Conservation (phyloP, 2,888 invertebrate species). For the Cinara cedri region DNA sequence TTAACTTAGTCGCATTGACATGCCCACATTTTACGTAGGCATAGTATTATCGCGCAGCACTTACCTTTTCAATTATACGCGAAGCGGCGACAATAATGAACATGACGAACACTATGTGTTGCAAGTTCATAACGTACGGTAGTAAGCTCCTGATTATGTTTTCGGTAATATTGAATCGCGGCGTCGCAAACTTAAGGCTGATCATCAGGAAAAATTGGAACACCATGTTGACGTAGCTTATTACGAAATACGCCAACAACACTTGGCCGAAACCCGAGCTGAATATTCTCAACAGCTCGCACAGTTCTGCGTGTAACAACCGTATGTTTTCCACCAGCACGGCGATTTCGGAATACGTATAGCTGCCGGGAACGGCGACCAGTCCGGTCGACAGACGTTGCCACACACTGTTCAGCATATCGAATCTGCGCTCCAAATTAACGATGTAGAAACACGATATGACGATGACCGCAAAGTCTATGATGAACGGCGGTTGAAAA, state of each 20-base stretch:
- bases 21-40: too few relatives aligned
- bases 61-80: not conserved
- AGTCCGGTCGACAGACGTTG: not conserved
- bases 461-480: not conserved
- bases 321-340: not conserved
- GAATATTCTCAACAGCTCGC: not conserved
- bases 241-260: not conserved
- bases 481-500: too few relatives aligned
- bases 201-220: not conserved
- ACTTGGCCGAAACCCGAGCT: not conserved
- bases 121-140: not conserved
- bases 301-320: not conserved
- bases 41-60: not conserved
- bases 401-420: not conserved
- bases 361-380: not conserved
- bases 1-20: too few relatives aligned
- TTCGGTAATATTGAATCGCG: not conserved
- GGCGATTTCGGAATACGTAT: not conserved
- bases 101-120: not conserved
- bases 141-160: not conserved
- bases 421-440: not conserved
- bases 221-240: not conserved
- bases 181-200: not conserved
- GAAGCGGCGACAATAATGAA: not conserved
- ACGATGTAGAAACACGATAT: not conserved